These are phyloP conservation scores for Dendrolimus pini DNA, from an alignment of 2,888 invertebrate species.

Conservation along the genomic window DNA sequence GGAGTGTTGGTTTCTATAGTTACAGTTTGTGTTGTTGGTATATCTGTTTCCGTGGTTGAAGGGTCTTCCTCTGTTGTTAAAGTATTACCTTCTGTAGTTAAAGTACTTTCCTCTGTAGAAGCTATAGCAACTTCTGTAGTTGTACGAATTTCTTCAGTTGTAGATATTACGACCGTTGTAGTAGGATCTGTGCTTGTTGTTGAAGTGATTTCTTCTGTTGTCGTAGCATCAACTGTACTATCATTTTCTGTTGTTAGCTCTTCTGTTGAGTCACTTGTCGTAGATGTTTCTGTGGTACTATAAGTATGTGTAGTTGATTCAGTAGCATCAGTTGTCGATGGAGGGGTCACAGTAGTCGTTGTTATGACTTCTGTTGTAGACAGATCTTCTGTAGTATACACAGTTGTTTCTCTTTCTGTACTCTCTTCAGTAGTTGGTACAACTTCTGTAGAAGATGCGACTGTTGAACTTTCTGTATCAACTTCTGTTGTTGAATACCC, in stretches of 20 bases:
- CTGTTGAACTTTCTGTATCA: too few species aligned
- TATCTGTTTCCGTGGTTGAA: background rate
- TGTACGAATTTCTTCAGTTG: background rate
- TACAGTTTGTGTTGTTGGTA: constrained; percentile 2
- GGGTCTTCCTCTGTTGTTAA: too few species aligned
- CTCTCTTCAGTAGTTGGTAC: too few species aligned
- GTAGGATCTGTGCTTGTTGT: constrained; percentile 4
- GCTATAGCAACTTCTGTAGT: too few species aligned
- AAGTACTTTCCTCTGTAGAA: too few species aligned
- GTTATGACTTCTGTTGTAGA: background rate
- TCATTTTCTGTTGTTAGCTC: constrained; percentile 4
- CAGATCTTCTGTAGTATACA: too few species aligned
- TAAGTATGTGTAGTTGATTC: background rate
- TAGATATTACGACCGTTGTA: background rate
- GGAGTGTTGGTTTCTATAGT: background rate
- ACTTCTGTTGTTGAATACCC: too few species aligned
- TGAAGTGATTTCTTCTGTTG: constrained; percentile 1
- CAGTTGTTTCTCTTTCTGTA: too few species aligned
- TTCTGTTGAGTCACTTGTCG: background rate
- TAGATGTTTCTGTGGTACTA: constrained; percentile 1
- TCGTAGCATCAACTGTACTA: constrained; percentile 2
- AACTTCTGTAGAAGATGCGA: too few species aligned
- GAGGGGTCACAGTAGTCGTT: too few species aligned
- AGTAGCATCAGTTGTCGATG: too few species aligned
- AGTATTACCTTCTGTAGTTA: too few species aligned